A percentile compares a stretch with the other conserved stretches of the same genome.
Evolutionary conservation across 2,113 vertebrate species (phyloP).

Genomic region (Pteropus alecto): DNA sequence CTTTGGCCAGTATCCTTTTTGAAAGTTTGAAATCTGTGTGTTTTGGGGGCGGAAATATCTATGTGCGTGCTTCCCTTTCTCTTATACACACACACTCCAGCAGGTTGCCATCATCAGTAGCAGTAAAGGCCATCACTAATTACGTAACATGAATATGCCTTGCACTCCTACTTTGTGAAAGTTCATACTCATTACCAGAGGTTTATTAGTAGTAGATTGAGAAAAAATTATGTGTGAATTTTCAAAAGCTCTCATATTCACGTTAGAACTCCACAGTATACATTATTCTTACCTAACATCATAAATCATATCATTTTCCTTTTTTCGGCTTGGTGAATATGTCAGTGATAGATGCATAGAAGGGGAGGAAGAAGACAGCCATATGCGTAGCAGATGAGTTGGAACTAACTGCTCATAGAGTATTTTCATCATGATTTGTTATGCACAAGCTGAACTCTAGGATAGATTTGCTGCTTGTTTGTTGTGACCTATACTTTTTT

Average conservation of each 20-base stretch:
- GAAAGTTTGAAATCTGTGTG: not conserved
- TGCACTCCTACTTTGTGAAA: not conserved
- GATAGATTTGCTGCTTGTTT: not conserved
- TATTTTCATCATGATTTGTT: not conserved
- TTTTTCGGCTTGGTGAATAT: not conserved
- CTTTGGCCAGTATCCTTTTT: conserved; percentile 98
- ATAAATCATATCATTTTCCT: not conserved
- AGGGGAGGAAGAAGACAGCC: not conserved
- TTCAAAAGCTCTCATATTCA: not conserved
- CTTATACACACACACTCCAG: no score
- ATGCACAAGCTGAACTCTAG: not conserved
- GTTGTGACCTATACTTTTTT: not conserved
- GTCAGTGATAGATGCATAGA: not conserved
- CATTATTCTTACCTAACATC: not conserved
- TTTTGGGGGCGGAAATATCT: not conserved
- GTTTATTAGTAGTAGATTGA: not conserved
- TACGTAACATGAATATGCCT: not conserved
- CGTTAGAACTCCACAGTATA: not conserved
- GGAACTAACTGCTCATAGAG: not conserved
- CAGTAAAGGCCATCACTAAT: not conserved
- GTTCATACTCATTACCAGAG: not conserved
- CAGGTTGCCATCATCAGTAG: not conserved
- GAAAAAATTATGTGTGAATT: not conserved
- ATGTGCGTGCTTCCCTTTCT: not conserved
- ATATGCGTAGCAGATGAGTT: fast-evolving